Percentiles rank a stretch among this genome's conserved stretches.
Evolutionary conservation across 2,888 invertebrate genomes (phyloP).

Genomic region (Chrysolina americana): DNA sequence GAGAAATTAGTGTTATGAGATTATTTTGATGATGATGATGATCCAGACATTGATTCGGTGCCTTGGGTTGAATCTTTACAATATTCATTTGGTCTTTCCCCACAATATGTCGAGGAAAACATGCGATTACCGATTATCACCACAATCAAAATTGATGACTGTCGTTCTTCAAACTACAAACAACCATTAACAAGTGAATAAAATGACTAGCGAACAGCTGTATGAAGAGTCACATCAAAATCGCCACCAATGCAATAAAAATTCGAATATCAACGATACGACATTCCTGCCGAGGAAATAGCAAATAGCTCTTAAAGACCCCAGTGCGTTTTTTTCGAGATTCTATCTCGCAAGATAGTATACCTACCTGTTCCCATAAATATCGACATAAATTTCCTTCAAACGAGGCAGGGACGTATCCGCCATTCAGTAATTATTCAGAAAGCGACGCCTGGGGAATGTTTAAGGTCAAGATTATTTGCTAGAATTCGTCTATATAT

Average conservation of each 20-base stretch:
- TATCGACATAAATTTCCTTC: constrained; percentile 1
- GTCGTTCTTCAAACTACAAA: background rate
- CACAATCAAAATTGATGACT: too few relatives aligned
- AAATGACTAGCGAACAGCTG: background rate
- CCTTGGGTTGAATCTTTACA: too few relatives aligned
- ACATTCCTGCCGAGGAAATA: constrained; percentile 25
- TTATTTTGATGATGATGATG: too few relatives aligned
- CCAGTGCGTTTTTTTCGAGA: constrained; percentile 8
- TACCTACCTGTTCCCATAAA: constrained; percentile 17
- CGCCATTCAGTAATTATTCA: background rate
- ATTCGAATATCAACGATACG: constrained; percentile 24
- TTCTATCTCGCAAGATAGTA: constrained; percentile 21
- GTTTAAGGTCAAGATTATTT: too few relatives aligned
- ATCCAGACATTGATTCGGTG: too few relatives aligned
- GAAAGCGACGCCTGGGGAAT: background rate
- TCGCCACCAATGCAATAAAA: constrained; percentile 20
- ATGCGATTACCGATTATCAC: too few relatives aligned
- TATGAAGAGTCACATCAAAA: constrained; percentile 4
- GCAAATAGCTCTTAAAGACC: constrained; percentile 16
- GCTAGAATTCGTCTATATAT: too few relatives aligned
- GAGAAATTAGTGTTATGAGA: too few relatives aligned
- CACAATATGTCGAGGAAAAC: too few relatives aligned
- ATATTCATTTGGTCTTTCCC: too few relatives aligned
- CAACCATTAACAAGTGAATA: background rate
- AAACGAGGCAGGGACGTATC: background rate